Evolutionary conservation across 2,113 vertebrate genomes (phyloP).

Genomic region (Etheostoma spectabile): DNA sequence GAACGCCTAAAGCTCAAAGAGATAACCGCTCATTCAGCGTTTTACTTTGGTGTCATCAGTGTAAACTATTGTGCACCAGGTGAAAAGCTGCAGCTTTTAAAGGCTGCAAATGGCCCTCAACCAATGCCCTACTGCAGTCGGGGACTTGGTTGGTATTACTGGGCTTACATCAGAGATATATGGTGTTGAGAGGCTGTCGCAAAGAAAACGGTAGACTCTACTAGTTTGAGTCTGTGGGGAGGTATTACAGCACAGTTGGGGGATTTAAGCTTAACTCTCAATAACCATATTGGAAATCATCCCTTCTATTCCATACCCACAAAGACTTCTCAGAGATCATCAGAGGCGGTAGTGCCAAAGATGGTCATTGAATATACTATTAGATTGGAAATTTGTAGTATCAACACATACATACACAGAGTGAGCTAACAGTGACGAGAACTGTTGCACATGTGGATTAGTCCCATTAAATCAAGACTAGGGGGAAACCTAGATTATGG

Average conservation of each 20-base stretch:
- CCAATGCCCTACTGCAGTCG: background rate
- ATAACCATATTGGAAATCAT: constrained; percentile 23
- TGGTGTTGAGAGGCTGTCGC: constrained; percentile 27
- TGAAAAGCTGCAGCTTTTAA: constrained; percentile 17
- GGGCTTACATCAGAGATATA: constrained; percentile 36
- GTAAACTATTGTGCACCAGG: background rate
- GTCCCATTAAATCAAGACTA: background rate
- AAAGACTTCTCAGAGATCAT: background rate
- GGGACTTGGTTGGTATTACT: constrained; percentile 6
- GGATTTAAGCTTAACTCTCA: constrained; percentile 51
- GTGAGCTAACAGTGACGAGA: background rate
- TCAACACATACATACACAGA: background rate
- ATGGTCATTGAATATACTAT: background rate
- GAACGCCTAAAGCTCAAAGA: constrained; percentile 14
- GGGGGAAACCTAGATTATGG: background rate
- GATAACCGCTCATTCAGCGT: background rate
- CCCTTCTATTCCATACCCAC: background rate
- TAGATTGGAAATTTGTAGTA: background rate
- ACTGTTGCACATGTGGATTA: background rate
- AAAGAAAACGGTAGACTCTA: constrained; percentile 5
- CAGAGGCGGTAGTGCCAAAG: background rate
- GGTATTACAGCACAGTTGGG: constrained; percentile 27
- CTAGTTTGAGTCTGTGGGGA: constrained; percentile 45
- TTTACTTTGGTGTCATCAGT: constrained; percentile 10
- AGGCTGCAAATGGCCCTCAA: constrained; percentile 5